Evolutionary conservation across 2,113 vertebrate genomes (phyloP), one percentile per base, ranked within the genome.

Genomic region (Alligator sinensis): DNA sequence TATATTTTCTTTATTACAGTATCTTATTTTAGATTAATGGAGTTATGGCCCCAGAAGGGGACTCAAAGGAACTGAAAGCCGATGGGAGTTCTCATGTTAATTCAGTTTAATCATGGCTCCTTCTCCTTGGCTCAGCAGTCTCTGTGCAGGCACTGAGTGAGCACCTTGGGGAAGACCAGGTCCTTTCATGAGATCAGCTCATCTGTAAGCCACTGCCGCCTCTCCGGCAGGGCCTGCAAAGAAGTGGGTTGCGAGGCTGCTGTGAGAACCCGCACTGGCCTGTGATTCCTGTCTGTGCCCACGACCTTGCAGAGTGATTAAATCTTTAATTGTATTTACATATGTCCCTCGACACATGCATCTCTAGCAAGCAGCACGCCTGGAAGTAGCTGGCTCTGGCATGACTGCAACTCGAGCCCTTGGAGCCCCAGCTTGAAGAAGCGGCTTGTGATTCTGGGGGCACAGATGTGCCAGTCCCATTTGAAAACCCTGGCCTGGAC

Each of bases 61-160:
- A 62, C 60, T 72, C 78, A 74, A 91, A 86, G 88, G 61, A 77
- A 58, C 84, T 75, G 54, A 79, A 88, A 93, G 66, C 68, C 17
- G 0, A 59, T 17, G 59, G 75, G 77, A 80, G 86, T 60, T 63
- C 58, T 78, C 90, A 61, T 83, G 91, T 88, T 94, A 96, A 92
- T 86, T 93, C 92, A 88, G 80, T 95, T 96, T 95, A 95, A 93
- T 87, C 95, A 95, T 84, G 94, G 91, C 87, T 93, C 81, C 87
- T 95, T 92, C 84, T 82, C 70, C 72, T 27, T 77, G 78, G 54
- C 54, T 28, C 57, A 89, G 86, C 78, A 83, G 82, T 80, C 28
- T 64, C 86, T 91, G 58, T 1, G 54, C 72, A 90, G 96, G 93
- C 79, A 59, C 91, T 9, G 47, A 47, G 47, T 87, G 64, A 77